Conservation (phyloP, 1,140 invertebrate genomes). For the Mercenaria mercenaria region DNA sequence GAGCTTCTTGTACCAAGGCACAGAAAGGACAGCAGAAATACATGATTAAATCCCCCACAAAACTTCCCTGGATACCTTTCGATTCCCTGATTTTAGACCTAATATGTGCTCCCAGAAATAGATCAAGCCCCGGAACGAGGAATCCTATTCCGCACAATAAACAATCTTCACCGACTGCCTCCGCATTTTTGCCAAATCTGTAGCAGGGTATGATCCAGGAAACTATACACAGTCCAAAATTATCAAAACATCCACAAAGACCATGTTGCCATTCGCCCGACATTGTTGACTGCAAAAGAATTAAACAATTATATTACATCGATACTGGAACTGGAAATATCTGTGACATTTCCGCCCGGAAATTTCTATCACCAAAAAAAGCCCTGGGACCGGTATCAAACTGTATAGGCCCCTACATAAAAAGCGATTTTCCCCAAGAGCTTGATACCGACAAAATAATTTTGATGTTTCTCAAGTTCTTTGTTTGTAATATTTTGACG, state of each 20-base stretch:
- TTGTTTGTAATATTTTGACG: too few relatives aligned
- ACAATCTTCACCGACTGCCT: constrained; percentile 83
- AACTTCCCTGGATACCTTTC: constrained; percentile 81
- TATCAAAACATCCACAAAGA: constrained; percentile 84
- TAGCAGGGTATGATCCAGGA: constrained; percentile 84
- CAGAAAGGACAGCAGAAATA: constrained; percentile 82
- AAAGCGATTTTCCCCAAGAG: not conserved
- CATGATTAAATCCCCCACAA: constrained; percentile 78
- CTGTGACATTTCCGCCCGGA: too few relatives aligned
- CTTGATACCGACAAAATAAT: too few relatives aligned
- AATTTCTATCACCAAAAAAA: too few relatives aligned
- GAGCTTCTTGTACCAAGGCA: constrained; percentile 82
- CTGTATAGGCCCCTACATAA: not conserved
- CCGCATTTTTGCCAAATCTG: constrained; percentile 84
- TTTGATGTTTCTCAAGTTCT: not conserved
- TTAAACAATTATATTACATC: not conserved
- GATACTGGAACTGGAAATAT: not conserved
- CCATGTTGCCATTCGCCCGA: constrained; percentile 82
- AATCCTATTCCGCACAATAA: constrained; percentile 79
- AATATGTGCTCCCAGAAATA: constrained; percentile 75
- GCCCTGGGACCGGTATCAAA: not conserved
- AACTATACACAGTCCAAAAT: constrained; percentile 82
- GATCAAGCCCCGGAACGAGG: constrained; percentile 77
- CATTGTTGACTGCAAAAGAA: constrained; percentile 68
- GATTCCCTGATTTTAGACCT: constrained; percentile 83